phyloP scores from a whole-genome alignment of 2,797 vertebrate genomes.

The Nyctalus aviator region DNA sequence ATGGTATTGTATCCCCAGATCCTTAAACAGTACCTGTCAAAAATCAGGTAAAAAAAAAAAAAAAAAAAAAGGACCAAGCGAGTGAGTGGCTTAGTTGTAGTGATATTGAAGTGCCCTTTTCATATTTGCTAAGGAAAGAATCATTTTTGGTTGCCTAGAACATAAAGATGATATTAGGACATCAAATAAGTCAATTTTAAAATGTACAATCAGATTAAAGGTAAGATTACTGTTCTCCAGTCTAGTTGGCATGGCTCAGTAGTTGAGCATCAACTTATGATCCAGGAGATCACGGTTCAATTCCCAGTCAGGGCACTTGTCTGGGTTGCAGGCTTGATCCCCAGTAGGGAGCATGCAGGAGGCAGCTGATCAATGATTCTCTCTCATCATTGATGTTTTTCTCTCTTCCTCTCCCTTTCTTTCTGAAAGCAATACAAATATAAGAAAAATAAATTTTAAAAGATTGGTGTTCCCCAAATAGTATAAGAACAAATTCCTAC shows the following conservation, averaged over 20 bases:
- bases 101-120: slow-evolving; percentile 46
- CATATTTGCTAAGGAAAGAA: slow-evolving; percentile 61
- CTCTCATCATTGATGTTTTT: no score
- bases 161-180: slow-evolving; percentile 36
- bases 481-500: slow-evolving; percentile 61
- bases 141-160: slow-evolving; percentile 59
- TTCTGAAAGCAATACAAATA: no score
- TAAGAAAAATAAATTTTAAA: neutral
- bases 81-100: neutral
- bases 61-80: neutral
- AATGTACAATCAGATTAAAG: slow-evolving; percentile 60
- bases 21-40: neutral
- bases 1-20: neutral
- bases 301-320: no score
- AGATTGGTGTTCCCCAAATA: slow-evolving; percentile 63
- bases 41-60: neutral
- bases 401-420: no score
- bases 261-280: no score
- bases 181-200: slow-evolving; percentile 55
- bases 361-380: no score
- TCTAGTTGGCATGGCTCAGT: no score
- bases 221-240: slow-evolving; percentile 57
- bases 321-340: no score
- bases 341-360: no score
- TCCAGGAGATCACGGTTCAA: no score